Evolutionary conservation across 2,113 vertebrate species (phyloP).

Genomic region (Oreocharis arfaki): DNA sequence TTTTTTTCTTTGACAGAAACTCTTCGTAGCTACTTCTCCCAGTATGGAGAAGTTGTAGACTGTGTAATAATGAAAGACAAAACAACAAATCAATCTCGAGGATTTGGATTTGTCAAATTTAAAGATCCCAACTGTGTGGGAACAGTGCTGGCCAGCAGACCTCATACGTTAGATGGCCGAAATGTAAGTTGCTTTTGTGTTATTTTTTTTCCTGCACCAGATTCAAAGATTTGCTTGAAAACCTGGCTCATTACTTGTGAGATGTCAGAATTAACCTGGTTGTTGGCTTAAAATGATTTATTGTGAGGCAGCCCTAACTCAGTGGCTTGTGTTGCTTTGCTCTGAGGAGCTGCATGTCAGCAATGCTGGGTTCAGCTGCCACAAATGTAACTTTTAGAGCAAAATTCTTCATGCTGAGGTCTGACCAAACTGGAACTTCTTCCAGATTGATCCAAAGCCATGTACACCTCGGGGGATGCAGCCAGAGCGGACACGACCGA

Average conservation of each 20-base stretch:
- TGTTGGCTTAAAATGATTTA: background rate
- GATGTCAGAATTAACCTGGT: background rate
- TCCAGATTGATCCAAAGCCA: constrained; percentile 98
- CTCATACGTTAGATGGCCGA: constrained; percentile 95
- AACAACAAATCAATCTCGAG: constrained; percentile 98
- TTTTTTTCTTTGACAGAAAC: constrained; percentile 81
- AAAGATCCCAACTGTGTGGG: constrained; percentile 99
- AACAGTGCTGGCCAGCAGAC: constrained; percentile 95
- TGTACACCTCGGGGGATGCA: constrained; percentile 99
- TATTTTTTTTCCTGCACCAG: background rate
- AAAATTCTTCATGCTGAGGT: background rate
- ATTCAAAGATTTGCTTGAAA: background rate
- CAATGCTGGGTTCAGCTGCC: background rate
- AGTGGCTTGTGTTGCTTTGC: background rate
- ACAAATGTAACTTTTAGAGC: background rate
- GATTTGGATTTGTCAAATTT: constrained; percentile 99
- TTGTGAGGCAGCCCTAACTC: background rate
- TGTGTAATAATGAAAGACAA: constrained; percentile 99
- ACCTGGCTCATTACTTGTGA: background rate
- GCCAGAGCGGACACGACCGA: constrained; percentile 90
- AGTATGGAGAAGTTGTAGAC: constrained; percentile 98
- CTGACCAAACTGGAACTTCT: constrained; percentile 38
- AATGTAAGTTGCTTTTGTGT: constrained; percentile 82
- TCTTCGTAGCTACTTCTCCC: constrained; percentile 96
- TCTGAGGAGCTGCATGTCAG: background rate